Base-by-base conservation (phyloP, 2,888 invertebrate species). In the Hipparchia semele region DNA sequence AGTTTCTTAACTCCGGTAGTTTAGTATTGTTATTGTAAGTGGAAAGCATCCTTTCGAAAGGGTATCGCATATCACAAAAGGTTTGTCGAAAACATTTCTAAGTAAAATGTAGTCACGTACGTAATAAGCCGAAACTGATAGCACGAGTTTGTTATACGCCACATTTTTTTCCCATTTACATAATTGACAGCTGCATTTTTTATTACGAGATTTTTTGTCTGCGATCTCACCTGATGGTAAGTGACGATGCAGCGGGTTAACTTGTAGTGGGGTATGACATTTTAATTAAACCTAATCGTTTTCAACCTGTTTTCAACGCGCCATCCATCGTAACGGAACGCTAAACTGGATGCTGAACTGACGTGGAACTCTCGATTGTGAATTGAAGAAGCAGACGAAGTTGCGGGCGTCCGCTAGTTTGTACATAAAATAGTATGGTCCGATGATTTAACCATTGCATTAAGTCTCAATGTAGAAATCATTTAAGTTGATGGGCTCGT, bases 11-110 rank as follows among this genome's bases (percentile, higher is more conserved):
- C 60, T 71, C 72, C 60, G 56, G 73, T 75, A 71, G 70, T 68
- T 68, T 66, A 68, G 70, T 68, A 70, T 69, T 72, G 66, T 75
- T 77, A 69, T 69, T 73, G 64, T 71, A 39, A 68, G 67, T 65
- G 66, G 64, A 71, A 59, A 71, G 33, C 64, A 71, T 76, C 74
- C 69, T 67, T 72, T 71, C 72, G 71, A 74, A 74, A 66, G 71
- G 70, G 71, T 74, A 75, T 76, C 75, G 69, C 56, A 71, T 77
- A 73, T 74, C 77, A 77, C 74, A 70, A 72, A 69, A 65, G 70
- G 68, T 71, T 68, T 68, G 67, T 56, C 45, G 54, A 71, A 71
- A 68, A 68, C 59, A 73, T 62, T 62, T 71, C 67, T 66, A 69
- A 69, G 65, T 61, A 53, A 61, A 61, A 61, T 60, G 69, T 68